These are phyloP conservation scores for Cheirogaleus major DNA, from an alignment of 2,797 vertebrate genomes.

Conservation along the genomic window DNA sequence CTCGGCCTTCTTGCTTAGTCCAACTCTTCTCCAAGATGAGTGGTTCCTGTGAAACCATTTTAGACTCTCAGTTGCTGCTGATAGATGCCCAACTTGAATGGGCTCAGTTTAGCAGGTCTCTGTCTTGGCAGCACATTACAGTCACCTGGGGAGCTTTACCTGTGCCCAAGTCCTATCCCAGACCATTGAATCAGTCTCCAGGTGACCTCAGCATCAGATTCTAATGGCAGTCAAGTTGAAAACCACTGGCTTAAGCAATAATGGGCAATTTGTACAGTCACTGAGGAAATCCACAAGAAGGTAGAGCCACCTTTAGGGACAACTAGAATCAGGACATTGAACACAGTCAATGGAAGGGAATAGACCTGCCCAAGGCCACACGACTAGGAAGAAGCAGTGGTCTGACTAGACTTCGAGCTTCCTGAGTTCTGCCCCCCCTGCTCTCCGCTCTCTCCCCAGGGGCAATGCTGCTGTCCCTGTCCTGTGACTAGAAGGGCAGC, in stretches of 20 bases:
- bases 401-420: neutral
- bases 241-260: neutral
- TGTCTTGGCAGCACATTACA: neutral
- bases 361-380: neutral
- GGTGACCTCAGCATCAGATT: neutral
- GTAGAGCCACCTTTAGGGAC: neutral
- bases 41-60: neutral
- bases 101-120: neutral
- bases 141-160: neutral
- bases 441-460: neutral
- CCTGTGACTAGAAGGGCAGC: neutral
- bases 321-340: neutral
- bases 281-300: neutral
- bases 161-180: neutral
- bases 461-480: neutral
- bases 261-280: neutral
- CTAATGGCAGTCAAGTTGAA: neutral
- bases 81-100: neutral
- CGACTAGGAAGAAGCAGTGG: neutral
- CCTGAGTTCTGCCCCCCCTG: neutral
- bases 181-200: neutral
- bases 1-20: neutral
- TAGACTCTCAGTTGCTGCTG: neutral
- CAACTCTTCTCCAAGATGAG: neutral
- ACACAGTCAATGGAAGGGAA: neutral